phyloP scores from a whole-genome alignment of 2,113 vertebrate genomes.

The Pseudopodoces humilis region DNA sequence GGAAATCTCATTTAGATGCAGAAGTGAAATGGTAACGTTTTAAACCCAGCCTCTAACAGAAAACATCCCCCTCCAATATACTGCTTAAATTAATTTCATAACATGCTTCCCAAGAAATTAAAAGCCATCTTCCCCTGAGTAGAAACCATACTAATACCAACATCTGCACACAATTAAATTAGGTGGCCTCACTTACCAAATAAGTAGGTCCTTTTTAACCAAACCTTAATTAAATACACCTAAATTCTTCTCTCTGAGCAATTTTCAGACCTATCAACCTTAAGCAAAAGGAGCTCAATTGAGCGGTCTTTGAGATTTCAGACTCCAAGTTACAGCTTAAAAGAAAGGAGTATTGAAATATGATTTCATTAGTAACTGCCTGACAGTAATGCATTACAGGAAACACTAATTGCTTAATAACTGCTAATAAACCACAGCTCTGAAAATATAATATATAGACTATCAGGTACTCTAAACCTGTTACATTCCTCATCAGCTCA shows the following conservation, averaged over 20 bases:
- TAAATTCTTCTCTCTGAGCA: neutral
- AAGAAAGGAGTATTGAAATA: neutral
- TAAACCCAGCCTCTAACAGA: neutral
- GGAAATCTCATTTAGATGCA: slow-evolving; percentile 65
- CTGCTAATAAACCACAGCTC: neutral
- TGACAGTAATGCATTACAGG: neutral
- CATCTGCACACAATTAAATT: neutral
- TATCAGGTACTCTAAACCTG: neutral
- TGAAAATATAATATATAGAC: neutral
- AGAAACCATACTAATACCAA: neutral
- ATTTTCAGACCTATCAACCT: neutral
- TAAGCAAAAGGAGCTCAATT: neutral
- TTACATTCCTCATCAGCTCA: neutral
- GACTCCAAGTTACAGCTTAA: neutral
- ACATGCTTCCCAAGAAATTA: neutral
- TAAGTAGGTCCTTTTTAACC: neutral
- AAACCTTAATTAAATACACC: neutral
- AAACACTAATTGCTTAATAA: neutral
- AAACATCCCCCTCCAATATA: neutral
- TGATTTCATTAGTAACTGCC: neutral
- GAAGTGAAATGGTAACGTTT: neutral
- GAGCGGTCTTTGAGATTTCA: neutral
- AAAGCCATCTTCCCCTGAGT: neutral
- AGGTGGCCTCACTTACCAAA: neutral
- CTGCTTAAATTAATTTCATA: neutral